Base-by-base conservation (phyloP, 2,797 vertebrate species). In the Pangasius krempfi region DNA sequence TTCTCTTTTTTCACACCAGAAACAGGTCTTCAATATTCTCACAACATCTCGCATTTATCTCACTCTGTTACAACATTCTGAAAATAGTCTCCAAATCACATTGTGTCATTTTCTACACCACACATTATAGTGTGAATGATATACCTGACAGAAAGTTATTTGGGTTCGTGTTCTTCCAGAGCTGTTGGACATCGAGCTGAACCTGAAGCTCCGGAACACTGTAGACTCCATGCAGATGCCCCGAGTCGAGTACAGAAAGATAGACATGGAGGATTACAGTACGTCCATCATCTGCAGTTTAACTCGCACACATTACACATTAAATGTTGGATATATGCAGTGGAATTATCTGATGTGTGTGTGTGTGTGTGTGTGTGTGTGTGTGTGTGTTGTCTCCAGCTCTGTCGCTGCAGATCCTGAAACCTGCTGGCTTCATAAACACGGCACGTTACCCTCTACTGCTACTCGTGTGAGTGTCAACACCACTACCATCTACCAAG, bases 161-260 rank as follows among this genome's bases (percentile, higher is more conserved):
- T 90, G 78, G 70, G 52, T 83, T 47, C 86, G 56, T 30, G 10
- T 76, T 62, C 4, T 96, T 93, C 73, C 93, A 96, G 98, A 97
- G 90, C 95, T 98, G 0, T 95, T 95, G 86, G 97, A 97, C 86
- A 94, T 99, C 85, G 99, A 99, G 93, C 94, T 92, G 88, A 99
- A 99, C 10, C 96, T 96, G 86, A 96, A 96, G 22, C 95, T 99
- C 56, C 95, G 94, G 92, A 91, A 87, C 90, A 94, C 94, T 0
- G 89, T 98, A 80, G 95, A 95, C 72, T 96, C 96, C 62, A 96
- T 97, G 92, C 99, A 99, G 96, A 99, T 99, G 97, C 99, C 98
- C 30, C 96, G 88, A 47, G 94, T 96, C 85, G 97, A 99, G 84
- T 99, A 97, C 94, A 94, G 73, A 89, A 96, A 97, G 78, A 95